Base-by-base conservation (phyloP, 1,140 invertebrate genomes). In the Ceratoteleas bidentatus region DNA sequence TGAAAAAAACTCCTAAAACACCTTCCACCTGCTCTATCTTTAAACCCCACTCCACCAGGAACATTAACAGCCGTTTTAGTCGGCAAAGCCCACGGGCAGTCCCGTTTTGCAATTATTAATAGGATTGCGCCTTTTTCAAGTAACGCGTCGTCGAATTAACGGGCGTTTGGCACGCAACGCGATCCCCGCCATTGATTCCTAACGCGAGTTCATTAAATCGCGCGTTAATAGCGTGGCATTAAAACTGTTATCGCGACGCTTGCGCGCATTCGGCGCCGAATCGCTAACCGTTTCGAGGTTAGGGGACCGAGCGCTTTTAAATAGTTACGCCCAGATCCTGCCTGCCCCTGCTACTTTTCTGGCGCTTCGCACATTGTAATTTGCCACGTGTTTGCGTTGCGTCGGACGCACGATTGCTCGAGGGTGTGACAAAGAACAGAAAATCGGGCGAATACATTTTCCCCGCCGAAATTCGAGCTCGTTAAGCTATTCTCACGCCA, bases 131-230 rank as follows among this genome's bases (percentile, higher is more conserved):
- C 53, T 65, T 64, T 65, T 58, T 38, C 34, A 61, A 62, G 50
- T 60, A 72, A 54, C 56, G 6, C 15, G 50, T 32, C 54, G 47
- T 40, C 56, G 9, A 49, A 52, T 49, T 79, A 74, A 83, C 66
- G 57, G 53, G 52, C 57, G 47, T 53, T 69, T 50, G 74, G 34
- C 85, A 87, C 79, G 85, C 84, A 65, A 87, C 62, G 76, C 77
- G 78, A 77, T 69, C 74, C 68, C 84, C 85, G 78, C 65, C 79
- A 75, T 69, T 79, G 73, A 83, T 85, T 70, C 62, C 45, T 60
- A 78, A 70, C 62, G 68, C 11, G 15, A 54, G 34, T 73, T 66
- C 54, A 64, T 83, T 77, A 77, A 68, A 74, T 80, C 24, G 69
- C 33, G 45, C 34, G 50, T 54, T 66, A 66, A 72, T 65, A 58